Conservation (phyloP, 2,797 vertebrate species). For the Distichodus sexfasciatus region DNA sequence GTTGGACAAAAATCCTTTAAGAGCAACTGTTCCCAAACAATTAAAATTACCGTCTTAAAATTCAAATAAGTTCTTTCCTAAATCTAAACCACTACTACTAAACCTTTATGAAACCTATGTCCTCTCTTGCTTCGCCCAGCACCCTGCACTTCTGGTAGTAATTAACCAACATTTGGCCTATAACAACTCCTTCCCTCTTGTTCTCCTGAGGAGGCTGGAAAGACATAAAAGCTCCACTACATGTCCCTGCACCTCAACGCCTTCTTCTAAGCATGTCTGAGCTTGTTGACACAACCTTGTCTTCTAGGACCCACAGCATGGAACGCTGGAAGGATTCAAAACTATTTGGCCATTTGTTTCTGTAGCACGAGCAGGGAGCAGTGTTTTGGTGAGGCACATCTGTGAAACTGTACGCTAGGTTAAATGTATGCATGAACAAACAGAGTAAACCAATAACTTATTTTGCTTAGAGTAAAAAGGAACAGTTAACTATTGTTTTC, state of each 20-base stretch:
- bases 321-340: not conserved
- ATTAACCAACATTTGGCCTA: slow-evolving; percentile 9
- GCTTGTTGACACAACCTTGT: not conserved
- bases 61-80: not conserved
- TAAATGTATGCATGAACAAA: not conserved
- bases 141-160: slow-evolving; percentile 14
- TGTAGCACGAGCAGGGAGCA: not conserved
- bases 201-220: not conserved
- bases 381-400: not conserved
- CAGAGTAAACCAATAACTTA: too few species aligned
- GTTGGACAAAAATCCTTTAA: not conserved
- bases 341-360: not conserved
- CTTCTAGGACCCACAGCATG: not conserved
- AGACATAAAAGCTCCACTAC: too few species aligned
- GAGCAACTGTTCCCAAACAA: not conserved
- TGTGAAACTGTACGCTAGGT: not conserved
- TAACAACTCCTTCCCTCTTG: not conserved
- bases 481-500: too few species aligned
- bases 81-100: not conserved
- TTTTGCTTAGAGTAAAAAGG: too few species aligned
- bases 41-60: not conserved
- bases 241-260: too few species aligned
- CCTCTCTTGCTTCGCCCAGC: not conserved
- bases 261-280: not conserved
- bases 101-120: not conserved